Conservation (phyloP, 2,113 vertebrate species). For the Dicrurus megarhynchus region DNA sequence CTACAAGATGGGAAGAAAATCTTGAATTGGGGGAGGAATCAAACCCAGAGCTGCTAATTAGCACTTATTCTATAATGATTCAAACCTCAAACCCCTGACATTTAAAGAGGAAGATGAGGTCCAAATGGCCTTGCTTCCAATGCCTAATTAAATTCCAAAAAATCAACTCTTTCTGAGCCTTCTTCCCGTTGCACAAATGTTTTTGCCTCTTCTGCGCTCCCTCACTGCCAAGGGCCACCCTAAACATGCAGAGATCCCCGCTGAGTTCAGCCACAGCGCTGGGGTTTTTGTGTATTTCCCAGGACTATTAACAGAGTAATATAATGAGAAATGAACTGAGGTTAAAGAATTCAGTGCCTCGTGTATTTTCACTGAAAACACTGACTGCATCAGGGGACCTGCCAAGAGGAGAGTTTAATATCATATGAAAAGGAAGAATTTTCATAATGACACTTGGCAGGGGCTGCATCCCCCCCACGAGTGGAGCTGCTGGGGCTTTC, state of each 20-base stretch:
- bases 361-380: constrained; percentile 54
- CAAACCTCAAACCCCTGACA: not conserved
- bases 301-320: constrained; percentile 36
- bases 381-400: not conserved
- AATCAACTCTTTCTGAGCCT: not conserved
- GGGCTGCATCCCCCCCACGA: constrained; percentile 17
- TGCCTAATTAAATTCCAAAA: not conserved
- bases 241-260: not conserved
- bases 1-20: not conserved
- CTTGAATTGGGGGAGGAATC: not conserved
- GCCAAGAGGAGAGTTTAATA: constrained; percentile 53
- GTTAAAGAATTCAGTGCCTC: constrained; percentile 54
- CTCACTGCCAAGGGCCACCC: not conserved
- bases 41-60: not conserved
- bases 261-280: not conserved
- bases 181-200: not conserved
- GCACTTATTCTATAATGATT: not conserved
- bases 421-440: constrained; percentile 52
- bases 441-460: constrained; percentile 59
- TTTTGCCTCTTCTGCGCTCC: not conserved
- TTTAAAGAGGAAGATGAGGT: not conserved
- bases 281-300: not conserved
- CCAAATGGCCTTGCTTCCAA: not conserved
- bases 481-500: constrained; percentile 21
- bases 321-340: constrained; percentile 54